Evolutionary conservation across 2,113 vertebrate species (phyloP), one percentile per base, ranked within the genome.

Genomic region (Mandrillus leucophaeus): DNA sequence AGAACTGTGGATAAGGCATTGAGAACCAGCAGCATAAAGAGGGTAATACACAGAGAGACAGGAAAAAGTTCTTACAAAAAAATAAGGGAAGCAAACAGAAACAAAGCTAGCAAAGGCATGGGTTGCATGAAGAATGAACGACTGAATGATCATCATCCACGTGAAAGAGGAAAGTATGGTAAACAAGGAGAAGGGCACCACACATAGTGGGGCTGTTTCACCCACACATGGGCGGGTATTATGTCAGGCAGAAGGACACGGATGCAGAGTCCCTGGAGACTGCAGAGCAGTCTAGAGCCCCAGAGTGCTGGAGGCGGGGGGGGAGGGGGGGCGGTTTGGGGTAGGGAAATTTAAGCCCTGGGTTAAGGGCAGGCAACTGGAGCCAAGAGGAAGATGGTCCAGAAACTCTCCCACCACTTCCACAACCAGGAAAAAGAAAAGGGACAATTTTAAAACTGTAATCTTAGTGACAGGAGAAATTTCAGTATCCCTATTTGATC

Each of bases 121-220:
- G 12, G n/a, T 13, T 20, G 14, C 3, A 10, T 25, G 59, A 87
- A 76, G 66, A 73, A 25, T 17, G 38, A 45, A 18, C 3, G 35
- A 76, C 0, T 20, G 48, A 45, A 6, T 17, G 10, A 13, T 30
- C 17, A 8, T 13, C 9, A 4, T 22, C 40, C 12, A 0, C 10
- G 27, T 40, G 23, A 14, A 48, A 32, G 43, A 35, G 40, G 35
- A 5, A 35, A 57, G 32, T 7, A 12, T 0, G 8, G 8, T 27
- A 25, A 1, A 38, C 8, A 3, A 20, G 32, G 32, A 32, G 11
- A 9, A 81, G 40, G 50, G 13, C 38, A 8, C 25, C 3, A 8
- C 2, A 13, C 3, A 8, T 0, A 14, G 88, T 3, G 1, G 40
- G 90, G 52, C 43, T 6, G 1, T 17, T 20, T n/a, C 27, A 52